Conservation (phyloP, 2,113 vertebrate genomes). For the Myodes glareolus region DNA sequence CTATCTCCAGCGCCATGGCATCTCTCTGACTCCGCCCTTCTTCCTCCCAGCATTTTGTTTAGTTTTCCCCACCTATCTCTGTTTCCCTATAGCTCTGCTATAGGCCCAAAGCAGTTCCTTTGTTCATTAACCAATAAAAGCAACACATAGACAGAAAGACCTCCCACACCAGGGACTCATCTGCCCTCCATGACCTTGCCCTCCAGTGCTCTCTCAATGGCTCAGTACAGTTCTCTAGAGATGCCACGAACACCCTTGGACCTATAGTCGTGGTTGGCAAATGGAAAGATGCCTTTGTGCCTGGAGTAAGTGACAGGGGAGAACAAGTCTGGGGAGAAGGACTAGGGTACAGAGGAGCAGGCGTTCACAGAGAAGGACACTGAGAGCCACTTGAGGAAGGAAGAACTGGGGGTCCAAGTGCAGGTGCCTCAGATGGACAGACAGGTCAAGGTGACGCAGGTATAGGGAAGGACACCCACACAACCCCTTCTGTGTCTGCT, state of each 20-base stretch:
- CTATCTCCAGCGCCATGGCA: too few species aligned
- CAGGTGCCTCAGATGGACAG: background rate
- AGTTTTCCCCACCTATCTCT: too few species aligned
- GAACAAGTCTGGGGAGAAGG: background rate
- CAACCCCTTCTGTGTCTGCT: too few species aligned
- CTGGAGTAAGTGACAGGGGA: background rate
- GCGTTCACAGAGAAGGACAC: background rate
- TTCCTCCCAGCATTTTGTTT: too few species aligned
- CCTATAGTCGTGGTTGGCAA: background rate
- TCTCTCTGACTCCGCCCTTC: too few species aligned
- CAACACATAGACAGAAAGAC: too few species aligned
- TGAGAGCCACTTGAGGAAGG: background rate
- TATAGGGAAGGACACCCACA: too few species aligned
- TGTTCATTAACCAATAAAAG: too few species aligned
- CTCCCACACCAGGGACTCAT: background rate
- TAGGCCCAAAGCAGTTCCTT: too few species aligned
- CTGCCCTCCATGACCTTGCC: rapidly evolving
- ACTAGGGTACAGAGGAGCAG: background rate
- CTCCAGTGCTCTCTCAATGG: rapidly evolving
- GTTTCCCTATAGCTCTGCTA: too few species aligned
- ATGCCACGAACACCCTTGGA: rapidly evolving
- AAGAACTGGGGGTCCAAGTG: background rate
- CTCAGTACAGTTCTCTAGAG: background rate
- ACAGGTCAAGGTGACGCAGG: too few species aligned
- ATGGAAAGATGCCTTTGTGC: background rate